phyloP scores from a whole-genome alignment of 2,888 invertebrate species.

The Resseliella maxima region DNA sequence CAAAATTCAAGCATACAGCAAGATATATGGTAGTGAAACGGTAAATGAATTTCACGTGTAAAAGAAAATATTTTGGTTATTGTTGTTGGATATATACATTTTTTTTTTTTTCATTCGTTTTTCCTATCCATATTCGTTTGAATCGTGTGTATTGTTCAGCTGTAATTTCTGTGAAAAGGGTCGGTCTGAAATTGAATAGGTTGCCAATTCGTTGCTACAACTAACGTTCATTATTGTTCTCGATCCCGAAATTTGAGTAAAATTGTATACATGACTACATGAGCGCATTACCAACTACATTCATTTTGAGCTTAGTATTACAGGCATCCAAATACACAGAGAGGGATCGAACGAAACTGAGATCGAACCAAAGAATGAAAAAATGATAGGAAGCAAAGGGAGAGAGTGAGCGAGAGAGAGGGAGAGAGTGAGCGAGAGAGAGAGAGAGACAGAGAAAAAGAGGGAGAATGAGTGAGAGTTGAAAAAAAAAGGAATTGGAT shows the following conservation, averaged over 20 bases:
- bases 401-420: no score
- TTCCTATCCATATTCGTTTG: not conserved
- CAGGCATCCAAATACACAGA: constrained; percentile 34
- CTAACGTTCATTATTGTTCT: constrained; percentile 29
- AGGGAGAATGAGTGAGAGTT: no score
- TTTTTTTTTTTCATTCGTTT: not conserved
- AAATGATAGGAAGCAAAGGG: no score
- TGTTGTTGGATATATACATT: constrained; percentile 11
- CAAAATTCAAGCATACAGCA: not conserved
- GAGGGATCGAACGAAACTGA: not conserved
- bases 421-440: no score
- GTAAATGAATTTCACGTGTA: constrained; percentile 38
- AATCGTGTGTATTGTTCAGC: constrained; percentile 1
- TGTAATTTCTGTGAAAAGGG: constrained; percentile 53
- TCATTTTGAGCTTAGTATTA: not conserved
- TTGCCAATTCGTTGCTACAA: constrained; percentile 49
- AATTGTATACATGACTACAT: not conserved
- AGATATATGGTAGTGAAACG: constrained; percentile 26
- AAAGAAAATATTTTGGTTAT: not conserved
- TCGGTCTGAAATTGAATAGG: constrained; percentile 39
- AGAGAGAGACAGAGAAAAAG: not conserved
- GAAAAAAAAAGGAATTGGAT: not conserved
- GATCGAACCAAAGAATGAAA: not conserved
- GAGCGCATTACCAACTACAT: constrained; percentile 35
- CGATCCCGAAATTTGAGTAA: constrained; percentile 50